Conservation (phyloP, 2,797 vertebrate genomes). For the Thamnophis elegans region DNA sequence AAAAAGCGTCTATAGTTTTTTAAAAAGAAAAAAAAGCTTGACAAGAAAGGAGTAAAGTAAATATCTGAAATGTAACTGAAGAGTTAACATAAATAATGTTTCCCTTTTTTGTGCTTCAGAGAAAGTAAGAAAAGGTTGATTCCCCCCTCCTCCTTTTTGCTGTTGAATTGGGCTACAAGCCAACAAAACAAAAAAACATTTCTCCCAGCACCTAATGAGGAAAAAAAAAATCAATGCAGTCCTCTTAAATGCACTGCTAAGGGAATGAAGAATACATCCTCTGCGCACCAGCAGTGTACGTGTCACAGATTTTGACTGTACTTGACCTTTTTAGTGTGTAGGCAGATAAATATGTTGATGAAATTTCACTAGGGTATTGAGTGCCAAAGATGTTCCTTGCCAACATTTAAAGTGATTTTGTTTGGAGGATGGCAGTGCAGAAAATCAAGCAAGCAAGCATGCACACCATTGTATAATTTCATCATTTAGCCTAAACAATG, state of each 20-base stretch:
- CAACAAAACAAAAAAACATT: conserved; percentile 64
- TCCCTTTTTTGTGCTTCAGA: conserved; percentile 23
- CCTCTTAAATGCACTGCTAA: conserved; percentile 63
- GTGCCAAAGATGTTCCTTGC: conserved; percentile 29
- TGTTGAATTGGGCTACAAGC: conserved; percentile 55
- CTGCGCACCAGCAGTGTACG: conserved; percentile 38
- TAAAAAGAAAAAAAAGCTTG: not conserved
- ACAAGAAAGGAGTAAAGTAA: not conserved
- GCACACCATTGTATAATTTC: not conserved
- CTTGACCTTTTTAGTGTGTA: conserved; percentile 40
- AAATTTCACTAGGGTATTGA: conserved; percentile 27
- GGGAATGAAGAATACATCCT: conserved; percentile 57
- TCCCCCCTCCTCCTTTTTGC: conserved; percentile 33
- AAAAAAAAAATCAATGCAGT: conserved; percentile 57
- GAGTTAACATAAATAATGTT: conserved; percentile 12
- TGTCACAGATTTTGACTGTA: conserved; percentile 59
- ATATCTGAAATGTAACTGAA: conserved; percentile 20
- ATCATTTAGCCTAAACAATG: conserved; percentile 4
- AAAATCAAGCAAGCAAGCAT: not conserved
- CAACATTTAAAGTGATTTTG: not conserved
- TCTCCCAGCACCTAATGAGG: conserved; percentile 58
- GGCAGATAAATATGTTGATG: conserved; percentile 36
- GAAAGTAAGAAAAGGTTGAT: conserved; percentile 45
- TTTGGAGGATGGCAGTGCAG: conserved; percentile 24
- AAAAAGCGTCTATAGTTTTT: not conserved